Conservation (phyloP, 2,113 vertebrate genomes). For the Lucifuga dentata region DNA sequence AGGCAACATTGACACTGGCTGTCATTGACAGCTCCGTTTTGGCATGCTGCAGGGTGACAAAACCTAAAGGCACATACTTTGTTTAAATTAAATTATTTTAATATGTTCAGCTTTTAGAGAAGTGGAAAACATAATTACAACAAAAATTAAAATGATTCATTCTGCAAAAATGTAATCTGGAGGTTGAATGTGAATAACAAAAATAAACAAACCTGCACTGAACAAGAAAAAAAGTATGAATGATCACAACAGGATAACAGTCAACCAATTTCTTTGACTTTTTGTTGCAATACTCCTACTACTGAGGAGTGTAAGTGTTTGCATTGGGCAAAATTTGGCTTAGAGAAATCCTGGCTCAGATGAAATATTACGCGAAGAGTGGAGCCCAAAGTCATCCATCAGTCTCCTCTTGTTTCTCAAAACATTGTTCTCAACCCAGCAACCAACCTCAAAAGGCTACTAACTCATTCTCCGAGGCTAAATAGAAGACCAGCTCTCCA, state of each 20-base stretch:
- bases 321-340: conserved; percentile 49
- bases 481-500: conserved; percentile 53
- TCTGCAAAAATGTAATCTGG: conserved; percentile 67
- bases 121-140: conserved; percentile 18
- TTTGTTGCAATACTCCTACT: conserved; percentile 25
- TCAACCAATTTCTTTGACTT: conserved; percentile 60
- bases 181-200: conserved; percentile 53
- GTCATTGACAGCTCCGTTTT: conserved; percentile 23
- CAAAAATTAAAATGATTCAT: conserved; percentile 58
- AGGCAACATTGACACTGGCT: conserved; percentile 46
- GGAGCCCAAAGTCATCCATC: conserved; percentile 74
- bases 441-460: conserved; percentile 59
- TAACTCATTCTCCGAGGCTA: conserved; percentile 60
- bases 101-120: conserved; percentile 28
- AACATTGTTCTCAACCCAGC: conserved; percentile 58
- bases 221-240: conserved; percentile 41
- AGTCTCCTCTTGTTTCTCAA: conserved; percentile 47
- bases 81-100: conserved; percentile 42
- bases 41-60: conserved; percentile 31
- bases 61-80: conserved; percentile 14
- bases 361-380: conserved; percentile 59
- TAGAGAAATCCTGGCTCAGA: conserved; percentile 58
- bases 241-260: conserved; percentile 47
- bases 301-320: conserved; percentile 59
- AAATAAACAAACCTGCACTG: conserved; percentile 64